Conservation (phyloP, 1,140 invertebrate species). For the Oppia nitens region DNA sequence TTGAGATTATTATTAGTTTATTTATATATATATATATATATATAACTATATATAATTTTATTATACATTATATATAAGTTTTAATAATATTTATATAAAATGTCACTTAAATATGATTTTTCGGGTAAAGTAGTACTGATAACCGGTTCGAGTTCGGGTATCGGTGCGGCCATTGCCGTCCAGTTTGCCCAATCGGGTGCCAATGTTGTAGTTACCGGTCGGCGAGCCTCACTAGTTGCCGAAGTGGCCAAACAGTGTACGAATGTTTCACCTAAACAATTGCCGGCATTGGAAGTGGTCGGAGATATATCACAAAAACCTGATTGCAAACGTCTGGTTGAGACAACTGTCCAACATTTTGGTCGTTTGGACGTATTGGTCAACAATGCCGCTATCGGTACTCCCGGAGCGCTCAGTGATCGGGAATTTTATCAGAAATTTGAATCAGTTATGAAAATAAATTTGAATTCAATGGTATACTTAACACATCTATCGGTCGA, state of each 20-base stretch:
- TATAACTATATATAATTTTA: too few relatives aligned
- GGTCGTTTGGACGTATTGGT: slow-evolving; percentile 42
- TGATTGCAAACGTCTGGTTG: slow-evolving; percentile 63
- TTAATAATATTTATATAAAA: too few relatives aligned
- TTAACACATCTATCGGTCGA: not conserved
- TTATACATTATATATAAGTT: too few relatives aligned
- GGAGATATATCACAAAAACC: slow-evolving; percentile 80
- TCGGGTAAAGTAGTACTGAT: too few relatives aligned
- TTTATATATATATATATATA: too few relatives aligned
- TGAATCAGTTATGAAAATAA: not conserved
- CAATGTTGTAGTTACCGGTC: too few relatives aligned
- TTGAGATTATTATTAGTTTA: too few relatives aligned
- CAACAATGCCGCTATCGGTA: slow-evolving; percentile 11
- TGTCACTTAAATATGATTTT: too few relatives aligned
- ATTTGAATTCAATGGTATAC: not conserved
- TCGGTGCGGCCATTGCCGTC: too few relatives aligned
- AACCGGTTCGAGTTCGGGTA: too few relatives aligned
- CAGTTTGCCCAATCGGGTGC: too few relatives aligned
- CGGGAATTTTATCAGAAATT: not conserved
- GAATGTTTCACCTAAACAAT: slow-evolving; percentile 6
- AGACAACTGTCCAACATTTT: slow-evolving; percentile 73
- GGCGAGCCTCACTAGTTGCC: too few relatives aligned
- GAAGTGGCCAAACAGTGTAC: not conserved
- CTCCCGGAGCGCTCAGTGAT: not conserved
- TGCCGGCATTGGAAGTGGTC: slow-evolving; percentile 31